Evolutionary conservation across 1,140 invertebrate species (phyloP).

Genomic region (Drosophila busckii): DNA sequence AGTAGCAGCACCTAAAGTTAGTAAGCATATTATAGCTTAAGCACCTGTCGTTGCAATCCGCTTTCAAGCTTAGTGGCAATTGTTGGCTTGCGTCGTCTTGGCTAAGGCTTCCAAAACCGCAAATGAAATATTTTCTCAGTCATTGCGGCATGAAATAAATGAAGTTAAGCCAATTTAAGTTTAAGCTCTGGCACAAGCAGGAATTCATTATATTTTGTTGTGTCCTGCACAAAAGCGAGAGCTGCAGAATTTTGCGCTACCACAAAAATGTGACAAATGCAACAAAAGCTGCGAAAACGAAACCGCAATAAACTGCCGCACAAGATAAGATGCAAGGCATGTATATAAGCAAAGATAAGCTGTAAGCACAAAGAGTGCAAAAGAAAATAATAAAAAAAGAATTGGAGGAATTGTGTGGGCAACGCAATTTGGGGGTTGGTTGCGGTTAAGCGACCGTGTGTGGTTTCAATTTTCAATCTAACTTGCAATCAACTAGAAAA

Average conservation of each 20-base stretch:
- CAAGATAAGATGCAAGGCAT: slow-evolving; percentile 46
- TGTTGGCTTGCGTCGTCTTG: slow-evolving; percentile 30
- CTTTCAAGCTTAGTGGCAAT: slow-evolving; percentile 17
- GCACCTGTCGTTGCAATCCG: slow-evolving; percentile 18
- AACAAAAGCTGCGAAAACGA: slow-evolving; percentile 65
- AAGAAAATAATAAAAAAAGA: slow-evolving; percentile 3
- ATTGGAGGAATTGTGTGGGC: not conserved
- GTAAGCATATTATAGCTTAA: slow-evolving; percentile 6
- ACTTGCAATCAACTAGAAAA: slow-evolving; percentile 53
- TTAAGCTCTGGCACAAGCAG: slow-evolving; percentile 66
- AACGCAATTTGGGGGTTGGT: not conserved
- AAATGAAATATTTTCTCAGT: slow-evolving; percentile 38
- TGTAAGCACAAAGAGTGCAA: not conserved
- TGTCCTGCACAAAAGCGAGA: not conserved
- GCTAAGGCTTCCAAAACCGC: slow-evolving; percentile 34
- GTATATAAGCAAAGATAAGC: slow-evolving; percentile 15
- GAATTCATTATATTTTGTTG: slow-evolving; percentile 63
- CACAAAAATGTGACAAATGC: slow-evolving; percentile 68
- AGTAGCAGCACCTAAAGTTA: not conserved
- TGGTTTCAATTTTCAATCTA: no score
- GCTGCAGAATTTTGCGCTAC: slow-evolving; percentile 40
- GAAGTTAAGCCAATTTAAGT: slow-evolving; percentile 74
- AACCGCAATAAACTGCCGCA: slow-evolving; percentile 34
- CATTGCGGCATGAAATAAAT: slow-evolving; percentile 64
- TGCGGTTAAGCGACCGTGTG: no score